Base-by-base conservation (phyloP, 2,113 vertebrate genomes). In the Petrocephalus zakoni region DNA sequence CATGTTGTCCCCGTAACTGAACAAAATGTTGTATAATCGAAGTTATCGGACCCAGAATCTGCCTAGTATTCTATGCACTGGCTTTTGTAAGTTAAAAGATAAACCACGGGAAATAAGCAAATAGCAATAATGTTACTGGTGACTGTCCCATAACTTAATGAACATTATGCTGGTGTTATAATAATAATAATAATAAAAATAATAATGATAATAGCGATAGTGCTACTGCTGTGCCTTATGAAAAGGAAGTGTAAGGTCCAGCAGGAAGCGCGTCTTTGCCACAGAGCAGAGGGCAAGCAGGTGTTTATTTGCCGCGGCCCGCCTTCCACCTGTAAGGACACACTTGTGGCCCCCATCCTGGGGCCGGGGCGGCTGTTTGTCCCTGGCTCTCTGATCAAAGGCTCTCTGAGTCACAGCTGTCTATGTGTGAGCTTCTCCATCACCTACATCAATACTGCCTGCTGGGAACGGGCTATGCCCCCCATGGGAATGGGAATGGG, bases 361-460 rank as follows among this genome's bases (percentile, higher is more conserved):
- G 90, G 91, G 91, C 58, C 89, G 68, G 85, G 2, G 55, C 37
- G 55, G 49, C 49, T 85, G 49, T 61, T 88, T 61, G 64, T 89
- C 81, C 53, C 90, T 83, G 87, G 91, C 90, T 89, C 89, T 93
- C 90, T 91, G 95, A 95, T 95, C 94, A 95, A 94, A 94, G 94
- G 93, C 93, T 92, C 93, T n/a, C 91, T 93, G 90, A 92, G 92
- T 92, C 92, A 93, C 94, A 93, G 94, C 93, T 92, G 92, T 93
- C 94, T 93, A 88, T 94, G 93, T 92, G 94, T 93, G 95, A 94
- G 95, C 92, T 92, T 94, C 93, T 91, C 93, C 92, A 93, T 94
- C 94, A 94, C 93, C 94, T 95, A 94, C 92, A 95, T 95, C 93
- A 95, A 95, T 93, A 94, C 90, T 51, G 91, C 93, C 91, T 93